Base-by-base conservation (phyloP, 2,113 vertebrate species). In the Alethe diademata region DNA sequence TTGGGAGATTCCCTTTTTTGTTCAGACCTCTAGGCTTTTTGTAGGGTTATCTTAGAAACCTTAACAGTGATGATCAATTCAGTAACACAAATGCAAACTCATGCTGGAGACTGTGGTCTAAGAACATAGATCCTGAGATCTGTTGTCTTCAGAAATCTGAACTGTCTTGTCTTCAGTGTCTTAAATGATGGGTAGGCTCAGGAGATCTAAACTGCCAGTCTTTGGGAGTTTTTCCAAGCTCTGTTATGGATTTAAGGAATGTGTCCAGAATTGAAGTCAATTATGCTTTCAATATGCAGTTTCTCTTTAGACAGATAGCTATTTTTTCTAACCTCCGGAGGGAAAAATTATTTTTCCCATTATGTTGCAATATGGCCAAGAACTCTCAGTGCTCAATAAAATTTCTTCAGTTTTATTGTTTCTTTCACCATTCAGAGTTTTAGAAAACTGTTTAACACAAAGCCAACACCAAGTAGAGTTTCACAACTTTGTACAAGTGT, bases 291-390 rank as follows among this genome's bases (percentile, higher is more conserved):
- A 86, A 3, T 85, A 45, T 65, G 78, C 61, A 43, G 48, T 60
- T 91, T 81, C 81, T 67, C 61, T 93, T 86, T 38, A 86, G 65
- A 73, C 69, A 60, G 76, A 64, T 7, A 67, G 73, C 57, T 78
- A 2, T 74, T 56, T 62, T 91, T 35, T 71, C 38, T 72, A 45
- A 75, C 19, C 51, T 91, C 84, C 35, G 18, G 73, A 89, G 53
- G 23, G 65, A 86, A 74, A 83, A 58, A 78, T 50, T 28, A 65
- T 89, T 95, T 93, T 91, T 79, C 85, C 84, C 54, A 20, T 92
- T 75, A n/a, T 29, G 19, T 67, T 78, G 76, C 72, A 86, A 16
- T 57, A 84, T 50, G 85, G 83, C 86, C 70, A 81, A 89, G 86
- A 93, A 84, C 72, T 86, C 45, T 45, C 19, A 75, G 78, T 64